Base-by-base conservation (phyloP, 2,113 vertebrate genomes). In the Sinocyclocheilus anshuiensis region DNA sequence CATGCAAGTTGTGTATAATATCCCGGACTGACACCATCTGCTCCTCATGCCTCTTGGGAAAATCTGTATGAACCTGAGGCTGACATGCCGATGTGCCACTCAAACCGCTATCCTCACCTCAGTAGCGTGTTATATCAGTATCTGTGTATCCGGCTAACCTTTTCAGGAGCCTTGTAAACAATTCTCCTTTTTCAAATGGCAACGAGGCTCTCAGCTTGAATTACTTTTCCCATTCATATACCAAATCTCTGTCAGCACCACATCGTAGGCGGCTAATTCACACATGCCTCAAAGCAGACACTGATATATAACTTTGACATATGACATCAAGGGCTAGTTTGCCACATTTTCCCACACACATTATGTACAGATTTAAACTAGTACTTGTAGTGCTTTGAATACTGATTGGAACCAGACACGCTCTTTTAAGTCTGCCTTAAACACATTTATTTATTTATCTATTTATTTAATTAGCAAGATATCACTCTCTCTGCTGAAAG, bases 161-260 rank as follows among this genome's bases (percentile, higher is more conserved):
- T 81, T 42, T 65, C 13, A 63, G 33, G 9, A 80, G 61, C 61
- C 65, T 65, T 81, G 61, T 81, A 67, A 81, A 81, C 77, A 80
- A 13, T 80, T 59, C 29, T 76, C 57, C 10, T 81, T 16, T 65
- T 65, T 59, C 61, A 81, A 81, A 18, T 65, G 36, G 39, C 59
- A 63, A 48, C 12, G 4, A 45, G 8, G 59, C 22, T 81, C 59
- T 81, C 59, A 42, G 59, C 36, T 63, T 81, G 59, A 81, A 81
- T 67, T 81, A 81, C 16, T 24, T 42, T 81, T 81, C 4, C 79
- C 39, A 81, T 67, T 67, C 36, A 67, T 48, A 65, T 65, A 48
- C 63, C 57, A 81, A 26, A 81, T 26, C 4, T 65, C 55, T 45
- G 57, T 10, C 33, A 80, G 78, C 6, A 81, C 78, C 20, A 4